Percentiles rank a stretch among this genome's conserved stretches.
These are phyloP conservation scores for Blastomussa wellsi DNA, from an alignment of 92 coral and sea anemone species.

Conservation along the genomic window DNA sequence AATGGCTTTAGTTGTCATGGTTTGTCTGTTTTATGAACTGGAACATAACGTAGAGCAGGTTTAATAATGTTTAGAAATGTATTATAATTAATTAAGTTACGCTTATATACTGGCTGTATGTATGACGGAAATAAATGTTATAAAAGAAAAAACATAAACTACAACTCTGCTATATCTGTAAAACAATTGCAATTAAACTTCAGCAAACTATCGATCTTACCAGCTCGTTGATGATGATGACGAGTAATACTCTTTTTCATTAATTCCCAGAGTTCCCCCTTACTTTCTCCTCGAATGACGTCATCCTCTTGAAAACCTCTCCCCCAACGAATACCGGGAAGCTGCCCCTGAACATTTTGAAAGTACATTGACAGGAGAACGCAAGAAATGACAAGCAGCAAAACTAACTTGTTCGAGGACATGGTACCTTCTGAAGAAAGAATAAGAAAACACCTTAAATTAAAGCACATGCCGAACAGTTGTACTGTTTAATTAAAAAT, in stretches of 20 bases:
- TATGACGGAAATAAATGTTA: too few species aligned
- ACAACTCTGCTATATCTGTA: too few species aligned
- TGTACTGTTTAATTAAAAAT: too few species aligned
- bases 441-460: not conserved
- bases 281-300: not conserved
- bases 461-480: not conserved
- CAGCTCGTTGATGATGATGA: not conserved
- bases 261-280: slow-evolving; percentile 25
- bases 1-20: too few species aligned
- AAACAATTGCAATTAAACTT: too few species aligned
- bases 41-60: too few species aligned
- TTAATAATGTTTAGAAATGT: too few species aligned
- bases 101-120: too few species aligned
- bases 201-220: too few species aligned
- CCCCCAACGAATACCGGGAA: slow-evolving; percentile 54
- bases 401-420: not conserved
- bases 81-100: too few species aligned
- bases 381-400: slow-evolving; percentile 13
- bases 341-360: slow-evolving; percentile 20
- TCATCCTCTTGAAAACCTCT: slow-evolving; percentile 8
- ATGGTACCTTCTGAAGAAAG: slow-evolving; percentile 7
- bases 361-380: slow-evolving; percentile 9
- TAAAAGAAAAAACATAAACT: not conserved
- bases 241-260: slow-evolving; percentile 1
- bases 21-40: too few species aligned